Conservation (phyloP, 2,113 vertebrate species). For the Hemiprocne comata region DNA sequence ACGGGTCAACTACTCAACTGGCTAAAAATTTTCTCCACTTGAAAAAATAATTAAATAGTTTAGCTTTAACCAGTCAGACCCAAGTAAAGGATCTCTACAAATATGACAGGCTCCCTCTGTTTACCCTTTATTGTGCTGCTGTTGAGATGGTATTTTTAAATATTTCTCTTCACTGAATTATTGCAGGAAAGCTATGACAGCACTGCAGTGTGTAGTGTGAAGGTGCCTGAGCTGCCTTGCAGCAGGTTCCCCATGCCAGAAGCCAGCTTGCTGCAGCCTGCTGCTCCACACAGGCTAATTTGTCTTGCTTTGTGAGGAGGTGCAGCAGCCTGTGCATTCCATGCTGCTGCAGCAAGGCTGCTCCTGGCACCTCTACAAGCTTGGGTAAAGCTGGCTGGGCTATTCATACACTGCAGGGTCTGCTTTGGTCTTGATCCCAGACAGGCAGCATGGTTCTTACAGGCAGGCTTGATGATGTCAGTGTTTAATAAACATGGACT, state of each 20-base stretch:
- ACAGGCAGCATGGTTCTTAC: background rate
- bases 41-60: background rate
- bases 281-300: background rate
- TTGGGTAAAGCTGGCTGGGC: rapidly evolving
- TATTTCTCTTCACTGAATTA: background rate
- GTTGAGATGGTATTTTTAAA: background rate
- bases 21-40: background rate
- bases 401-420: background rate
- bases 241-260: background rate
- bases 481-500: background rate
- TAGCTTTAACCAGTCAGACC: background rate
- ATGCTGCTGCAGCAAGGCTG: background rate
- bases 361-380: background rate
- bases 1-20: background rate
- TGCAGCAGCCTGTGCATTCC: background rate
- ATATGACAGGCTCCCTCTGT: background rate
- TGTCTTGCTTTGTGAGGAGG: background rate
- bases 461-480: background rate
- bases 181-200: background rate
- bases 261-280: background rate
- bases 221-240: background rate
- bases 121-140: background rate
- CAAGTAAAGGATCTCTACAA: background rate
- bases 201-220: background rate
- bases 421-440: background rate